These are phyloP conservation scores for Crematogaster levior DNA, from an alignment of 2,888 invertebrate genomes.

Conservation along the genomic window DNA sequence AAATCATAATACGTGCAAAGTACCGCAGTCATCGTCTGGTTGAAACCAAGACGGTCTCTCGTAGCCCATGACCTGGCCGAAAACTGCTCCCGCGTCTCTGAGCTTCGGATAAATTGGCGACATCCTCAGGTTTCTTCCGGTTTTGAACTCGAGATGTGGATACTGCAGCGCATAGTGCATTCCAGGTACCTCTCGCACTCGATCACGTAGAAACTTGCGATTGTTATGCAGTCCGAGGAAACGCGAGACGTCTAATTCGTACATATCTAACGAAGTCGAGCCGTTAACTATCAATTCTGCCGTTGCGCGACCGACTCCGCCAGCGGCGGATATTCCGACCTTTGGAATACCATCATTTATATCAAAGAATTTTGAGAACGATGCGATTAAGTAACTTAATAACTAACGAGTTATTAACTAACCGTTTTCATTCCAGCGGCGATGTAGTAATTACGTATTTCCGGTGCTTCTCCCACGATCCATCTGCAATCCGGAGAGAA, in stretches of 20 bases:
- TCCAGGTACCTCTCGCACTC: conserved; percentile 97
- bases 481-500: conserved; percentile 99
- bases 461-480: conserved; percentile 97
- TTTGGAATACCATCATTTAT: conserved; percentile 57
- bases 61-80: conserved; percentile 99
- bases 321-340: conserved; percentile 97
- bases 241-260: conserved; percentile 95
- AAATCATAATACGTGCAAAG: conserved; percentile 10
- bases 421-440: conserved; percentile 98
- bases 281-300: conserved; percentile 95
- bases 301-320: conserved; percentile 96
- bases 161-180: conserved; percentile 93
- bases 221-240: conserved; percentile 98
- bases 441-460: conserved; percentile 90
- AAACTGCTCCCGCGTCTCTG: conserved; percentile 96
- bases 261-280: conserved; percentile 93
- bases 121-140: conserved; percentile 95
- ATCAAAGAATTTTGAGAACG: neutral
- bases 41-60: conserved; percentile 98
- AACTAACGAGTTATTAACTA: conserved; percentile 61
- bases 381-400: neutral
- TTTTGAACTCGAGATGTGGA: conserved; percentile 94
- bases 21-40: conserved; percentile 86
- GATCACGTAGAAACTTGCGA: conserved; percentile 95
- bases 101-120: conserved; percentile 98